Percentiles rank a stretch among this genome's conserved stretches.
Evolutionary conservation across 2,113 vertebrate species (phyloP).

Genomic region (Tricholaema leucomelas): DNA sequence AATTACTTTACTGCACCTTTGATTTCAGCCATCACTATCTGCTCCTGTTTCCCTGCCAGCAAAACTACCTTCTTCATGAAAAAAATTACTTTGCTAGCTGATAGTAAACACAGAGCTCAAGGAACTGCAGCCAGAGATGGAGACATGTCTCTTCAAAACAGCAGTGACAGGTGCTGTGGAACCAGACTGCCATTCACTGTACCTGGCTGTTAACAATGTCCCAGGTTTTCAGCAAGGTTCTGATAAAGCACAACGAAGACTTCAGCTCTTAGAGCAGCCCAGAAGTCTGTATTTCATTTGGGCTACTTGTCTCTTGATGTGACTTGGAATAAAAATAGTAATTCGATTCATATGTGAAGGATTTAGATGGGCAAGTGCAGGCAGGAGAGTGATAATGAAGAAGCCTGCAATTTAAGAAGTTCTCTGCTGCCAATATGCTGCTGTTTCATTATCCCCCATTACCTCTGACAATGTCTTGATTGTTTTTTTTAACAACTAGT

Average conservation of each 20-base stretch:
- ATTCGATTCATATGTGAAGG: not conserved
- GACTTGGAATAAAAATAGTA: not conserved
- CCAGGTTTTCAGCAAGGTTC: not conserved
- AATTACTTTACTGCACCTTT: not conserved
- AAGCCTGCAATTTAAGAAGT: not conserved
- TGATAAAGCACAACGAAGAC: not conserved
- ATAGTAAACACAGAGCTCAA: not conserved
- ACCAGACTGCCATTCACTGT: not conserved
- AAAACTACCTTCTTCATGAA: not conserved
- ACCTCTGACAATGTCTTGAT: not conserved
- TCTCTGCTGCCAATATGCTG: not conserved
- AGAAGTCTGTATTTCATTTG: not conserved
- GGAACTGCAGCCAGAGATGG: not conserved
- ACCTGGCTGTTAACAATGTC: not conserved
- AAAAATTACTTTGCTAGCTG: not conserved
- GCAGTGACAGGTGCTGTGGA: not conserved
- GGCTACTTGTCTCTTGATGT: not conserved
- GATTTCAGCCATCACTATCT: not conserved
- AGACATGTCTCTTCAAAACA: not conserved
- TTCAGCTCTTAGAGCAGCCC: not conserved
- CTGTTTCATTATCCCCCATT: slow-evolving; percentile 73
- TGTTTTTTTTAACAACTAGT: not conserved
- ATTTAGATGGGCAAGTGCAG: slow-evolving; percentile 45
- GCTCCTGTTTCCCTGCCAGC: not conserved
- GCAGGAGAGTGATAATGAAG: slow-evolving; percentile 56